These are phyloP conservation scores for Pardalotus punctatus DNA, from an alignment of 2,113 vertebrate species.

Conservation along the genomic window DNA sequence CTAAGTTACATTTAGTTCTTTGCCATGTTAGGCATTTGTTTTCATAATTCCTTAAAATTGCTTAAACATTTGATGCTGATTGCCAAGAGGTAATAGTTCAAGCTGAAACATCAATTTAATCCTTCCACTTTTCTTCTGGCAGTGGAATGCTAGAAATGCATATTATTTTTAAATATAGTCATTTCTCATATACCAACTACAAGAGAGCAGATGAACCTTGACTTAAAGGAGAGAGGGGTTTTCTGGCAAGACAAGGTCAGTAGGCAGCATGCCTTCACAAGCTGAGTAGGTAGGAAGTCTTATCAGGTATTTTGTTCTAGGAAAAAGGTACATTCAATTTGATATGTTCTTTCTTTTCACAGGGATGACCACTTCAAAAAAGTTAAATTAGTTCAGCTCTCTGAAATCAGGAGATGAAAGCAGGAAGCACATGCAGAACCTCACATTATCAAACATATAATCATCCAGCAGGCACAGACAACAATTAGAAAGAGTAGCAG, in stretches of 20 bases:
- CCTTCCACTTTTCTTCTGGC: neutral
- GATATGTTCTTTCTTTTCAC: neutral
- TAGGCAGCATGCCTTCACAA: neutral
- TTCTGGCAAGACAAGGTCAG: neutral
- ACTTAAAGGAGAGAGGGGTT: neutral
- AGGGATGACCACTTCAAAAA: neutral
- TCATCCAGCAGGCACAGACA: neutral
- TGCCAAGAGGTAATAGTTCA: neutral
- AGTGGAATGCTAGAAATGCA: neutral
- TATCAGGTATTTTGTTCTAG: neutral
- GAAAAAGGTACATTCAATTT: neutral
- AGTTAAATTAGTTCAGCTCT: neutral
- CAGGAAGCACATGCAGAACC: neutral
- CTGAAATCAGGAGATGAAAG: constrained; percentile 3
- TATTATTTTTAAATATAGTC: neutral
- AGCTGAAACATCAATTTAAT: neutral
- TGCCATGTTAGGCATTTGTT: neutral
- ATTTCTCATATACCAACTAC: neutral
- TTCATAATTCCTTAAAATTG: neutral
- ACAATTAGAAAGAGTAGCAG: neutral
- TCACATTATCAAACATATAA: neutral
- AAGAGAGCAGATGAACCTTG: neutral
- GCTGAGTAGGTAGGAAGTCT: neutral
- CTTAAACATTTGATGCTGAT: neutral
- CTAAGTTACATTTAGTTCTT: neutral